phyloP scores from a whole-genome alignment of 1,140 invertebrate genomes.

The Drosophila mayri region DNA sequence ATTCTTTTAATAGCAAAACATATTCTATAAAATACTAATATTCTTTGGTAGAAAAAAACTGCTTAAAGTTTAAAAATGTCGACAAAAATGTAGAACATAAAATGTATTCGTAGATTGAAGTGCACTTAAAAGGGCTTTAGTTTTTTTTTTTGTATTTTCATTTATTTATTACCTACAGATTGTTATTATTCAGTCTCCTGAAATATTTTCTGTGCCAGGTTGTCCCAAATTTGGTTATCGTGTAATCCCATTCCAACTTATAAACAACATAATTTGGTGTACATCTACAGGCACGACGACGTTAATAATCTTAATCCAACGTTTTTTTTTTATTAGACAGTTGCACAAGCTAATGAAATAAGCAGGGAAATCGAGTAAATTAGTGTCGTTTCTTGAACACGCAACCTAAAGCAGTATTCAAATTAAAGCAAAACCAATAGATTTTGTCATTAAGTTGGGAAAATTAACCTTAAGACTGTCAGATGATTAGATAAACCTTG shows the following conservation, averaged over 20 bases:
- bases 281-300: not conserved
- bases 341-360: not conserved
- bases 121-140: not conserved
- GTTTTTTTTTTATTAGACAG: slow-evolving; percentile 1
- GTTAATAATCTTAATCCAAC: not conserved
- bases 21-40: not conserved
- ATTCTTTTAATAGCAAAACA: not conserved
- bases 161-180: not conserved
- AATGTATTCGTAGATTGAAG: not conserved
- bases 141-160: not conserved
- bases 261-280: not conserved
- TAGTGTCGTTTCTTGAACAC: slow-evolving; percentile 9
- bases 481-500: too few species aligned
- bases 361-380: not conserved
- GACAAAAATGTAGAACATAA: not conserved
- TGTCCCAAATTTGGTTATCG: not conserved
- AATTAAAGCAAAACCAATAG: not conserved
- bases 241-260: not conserved
- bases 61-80: not conserved
- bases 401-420: slow-evolving; percentile 20
- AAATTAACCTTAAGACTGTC: not conserved
- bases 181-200: slow-evolving; percentile 1
- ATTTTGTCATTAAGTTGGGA: not conserved
- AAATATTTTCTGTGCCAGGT: not conserved
- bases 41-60: not conserved